Conservation (phyloP, 2,113 vertebrate species). For the Bungarus multicinctus region DNA sequence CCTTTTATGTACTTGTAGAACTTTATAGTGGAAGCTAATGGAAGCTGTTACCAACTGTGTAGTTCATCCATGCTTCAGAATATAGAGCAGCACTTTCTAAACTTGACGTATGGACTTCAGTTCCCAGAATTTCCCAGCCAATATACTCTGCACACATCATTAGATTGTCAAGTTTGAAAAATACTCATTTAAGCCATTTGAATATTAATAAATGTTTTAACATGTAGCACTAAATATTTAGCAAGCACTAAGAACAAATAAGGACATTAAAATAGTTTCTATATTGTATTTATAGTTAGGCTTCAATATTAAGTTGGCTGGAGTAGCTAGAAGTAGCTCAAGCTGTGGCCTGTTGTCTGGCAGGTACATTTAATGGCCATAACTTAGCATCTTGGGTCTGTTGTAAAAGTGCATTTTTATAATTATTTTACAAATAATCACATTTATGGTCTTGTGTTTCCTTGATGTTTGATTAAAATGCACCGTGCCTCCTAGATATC, state of each 20-base stretch:
- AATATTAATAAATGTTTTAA: background rate
- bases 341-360: background rate
- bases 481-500: background rate
- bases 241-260: background rate
- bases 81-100: background rate
- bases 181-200: background rate
- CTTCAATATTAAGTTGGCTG: background rate
- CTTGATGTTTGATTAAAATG: background rate
- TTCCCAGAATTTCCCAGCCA: background rate
- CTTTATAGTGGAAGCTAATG: background rate
- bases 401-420: background rate
- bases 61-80: background rate
- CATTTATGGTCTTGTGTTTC: background rate
- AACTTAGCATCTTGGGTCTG: background rate
- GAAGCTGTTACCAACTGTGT: background rate
- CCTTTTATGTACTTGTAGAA: background rate
- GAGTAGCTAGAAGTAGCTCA: background rate
- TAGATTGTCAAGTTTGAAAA: background rate
- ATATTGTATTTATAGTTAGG: background rate
- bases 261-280: background rate
- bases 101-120: background rate
- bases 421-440: background rate
- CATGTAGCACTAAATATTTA: background rate
- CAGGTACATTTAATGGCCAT: background rate
- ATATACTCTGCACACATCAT: background rate